Percentiles rank a stretch among this genome's conserved stretches.
Evolutionary conservation across 2,888 invertebrate species (phyloP).

Genomic region (Barypeithes pellucidus): DNA sequence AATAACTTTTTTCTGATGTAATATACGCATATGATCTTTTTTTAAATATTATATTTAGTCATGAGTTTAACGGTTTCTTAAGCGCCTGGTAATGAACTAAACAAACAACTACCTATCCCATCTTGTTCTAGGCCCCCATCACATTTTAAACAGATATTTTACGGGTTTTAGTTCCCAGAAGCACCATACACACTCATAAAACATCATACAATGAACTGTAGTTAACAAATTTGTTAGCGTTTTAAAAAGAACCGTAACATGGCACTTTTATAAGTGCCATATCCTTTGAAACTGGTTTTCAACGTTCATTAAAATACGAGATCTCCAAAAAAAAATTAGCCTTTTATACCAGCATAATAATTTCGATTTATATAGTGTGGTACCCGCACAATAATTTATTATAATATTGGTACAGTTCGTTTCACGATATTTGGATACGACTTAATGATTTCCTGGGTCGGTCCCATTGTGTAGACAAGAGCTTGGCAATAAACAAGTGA

Average conservation of each 20-base stretch:
- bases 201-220: slow-evolving; percentile 25
- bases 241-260: slow-evolving; percentile 31
- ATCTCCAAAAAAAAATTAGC: slow-evolving; percentile 26
- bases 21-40: neutral
- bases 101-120: neutral
- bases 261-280: slow-evolving; percentile 30
- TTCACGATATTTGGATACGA: too few relatives aligned
- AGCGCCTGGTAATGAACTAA: neutral
- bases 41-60: neutral
- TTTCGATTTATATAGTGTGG: slow-evolving; percentile 16
- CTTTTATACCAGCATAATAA: slow-evolving; percentile 12
- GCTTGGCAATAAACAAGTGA: too few relatives aligned
- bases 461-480: too few relatives aligned
- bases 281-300: slow-evolving; percentile 45
- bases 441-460: too few relatives aligned
- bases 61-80: neutral
- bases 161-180: slow-evolving; percentile 17
- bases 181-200: slow-evolving; percentile 3
- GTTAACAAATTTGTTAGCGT: slow-evolving; percentile 29
- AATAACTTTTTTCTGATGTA: too few relatives aligned
- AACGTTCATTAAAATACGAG: slow-evolving; percentile 40
- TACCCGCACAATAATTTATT: slow-evolving; percentile 1
- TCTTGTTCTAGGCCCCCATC: slow-evolving; percentile 6
- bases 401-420: neutral
- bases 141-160: slow-evolving; percentile 2